A percentile compares a stretch with the other conserved stretches of the same genome.
Evolutionary conservation across 2,113 vertebrate species (phyloP).

Genomic region (Carlito syrichta): DNA sequence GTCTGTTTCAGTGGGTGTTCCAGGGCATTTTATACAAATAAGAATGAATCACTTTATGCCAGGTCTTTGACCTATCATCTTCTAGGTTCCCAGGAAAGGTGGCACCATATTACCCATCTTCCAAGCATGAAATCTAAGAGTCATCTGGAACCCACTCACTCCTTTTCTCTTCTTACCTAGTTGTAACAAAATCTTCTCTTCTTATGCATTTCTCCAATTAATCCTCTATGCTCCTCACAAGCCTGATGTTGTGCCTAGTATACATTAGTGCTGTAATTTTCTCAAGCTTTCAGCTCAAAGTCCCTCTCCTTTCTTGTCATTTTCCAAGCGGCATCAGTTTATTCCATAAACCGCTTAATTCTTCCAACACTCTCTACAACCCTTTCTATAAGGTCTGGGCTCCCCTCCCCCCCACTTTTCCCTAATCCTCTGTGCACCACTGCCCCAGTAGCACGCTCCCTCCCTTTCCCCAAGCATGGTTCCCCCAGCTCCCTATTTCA

Average conservation of each 20-base stretch:
- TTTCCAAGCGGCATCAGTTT: slow-evolving; percentile 15
- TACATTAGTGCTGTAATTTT: not conserved
- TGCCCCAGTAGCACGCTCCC: not conserved
- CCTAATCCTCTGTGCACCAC: not conserved
- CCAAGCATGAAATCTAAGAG: slow-evolving; percentile 48
- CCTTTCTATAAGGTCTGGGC: not conserved
- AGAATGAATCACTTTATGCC: not conserved
- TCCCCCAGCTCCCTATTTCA: not conserved
- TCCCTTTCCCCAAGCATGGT: not conserved
- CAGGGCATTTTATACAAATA: slow-evolving; percentile 8
- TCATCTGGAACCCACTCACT: slow-evolving; percentile 8
- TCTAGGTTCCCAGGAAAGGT: slow-evolving; percentile 11
- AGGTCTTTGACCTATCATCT: not conserved
- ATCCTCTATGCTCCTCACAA: slow-evolving; percentile 15
- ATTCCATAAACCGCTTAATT: not conserved
- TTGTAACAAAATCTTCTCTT: slow-evolving; percentile 47
- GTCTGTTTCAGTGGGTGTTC: not conserved
- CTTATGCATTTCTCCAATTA: slow-evolving; percentile 42
- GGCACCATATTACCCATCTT: not conserved
- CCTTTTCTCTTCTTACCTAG: slow-evolving; percentile 52
- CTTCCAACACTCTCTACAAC: not conserved
- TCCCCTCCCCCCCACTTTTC: not conserved
- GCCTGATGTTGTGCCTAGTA: not conserved
- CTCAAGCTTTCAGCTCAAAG: slow-evolving; percentile 32
- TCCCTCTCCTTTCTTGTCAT: not conserved